Conservation (phyloP, 2,797 vertebrate genomes). For the Mionectes olivaceus region DNA sequence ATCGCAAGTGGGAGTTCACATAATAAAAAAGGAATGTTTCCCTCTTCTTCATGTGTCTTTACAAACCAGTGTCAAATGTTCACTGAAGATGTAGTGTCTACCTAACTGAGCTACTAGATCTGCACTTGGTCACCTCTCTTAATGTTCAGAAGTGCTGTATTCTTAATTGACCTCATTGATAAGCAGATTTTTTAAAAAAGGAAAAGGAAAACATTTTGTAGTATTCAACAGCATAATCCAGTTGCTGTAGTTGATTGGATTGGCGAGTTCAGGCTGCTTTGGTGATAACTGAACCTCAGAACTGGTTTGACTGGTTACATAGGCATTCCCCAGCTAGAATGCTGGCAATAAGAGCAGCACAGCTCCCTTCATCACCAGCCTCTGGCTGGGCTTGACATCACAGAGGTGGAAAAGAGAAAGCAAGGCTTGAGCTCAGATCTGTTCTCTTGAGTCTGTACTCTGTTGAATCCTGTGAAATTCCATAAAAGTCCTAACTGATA, state of each 20-base stretch:
- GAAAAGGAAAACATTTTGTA: neutral
- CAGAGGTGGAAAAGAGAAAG: neutral
- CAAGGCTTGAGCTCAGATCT: neutral
- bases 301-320: neutral
- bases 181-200: neutral
- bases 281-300: neutral
- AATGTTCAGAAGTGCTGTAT: neutral
- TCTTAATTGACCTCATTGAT: neutral
- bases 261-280: neutral
- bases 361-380: neutral
- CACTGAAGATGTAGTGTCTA: neutral
- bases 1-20: slow-evolving; percentile 68
- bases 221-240: neutral
- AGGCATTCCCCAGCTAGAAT: neutral
- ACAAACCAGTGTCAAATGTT: neutral
- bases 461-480: neutral
- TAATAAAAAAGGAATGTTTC: slow-evolving; percentile 76
- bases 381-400: neutral
- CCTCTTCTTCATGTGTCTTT: neutral
- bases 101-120: neutral
- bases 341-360: neutral
- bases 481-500: neutral
- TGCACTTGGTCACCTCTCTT: neutral
- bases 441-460: neutral
- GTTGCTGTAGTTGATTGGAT: neutral